Conservation (phyloP, 64 coral and sea anemone species). For the Dendronephthya gigantea region DNA sequence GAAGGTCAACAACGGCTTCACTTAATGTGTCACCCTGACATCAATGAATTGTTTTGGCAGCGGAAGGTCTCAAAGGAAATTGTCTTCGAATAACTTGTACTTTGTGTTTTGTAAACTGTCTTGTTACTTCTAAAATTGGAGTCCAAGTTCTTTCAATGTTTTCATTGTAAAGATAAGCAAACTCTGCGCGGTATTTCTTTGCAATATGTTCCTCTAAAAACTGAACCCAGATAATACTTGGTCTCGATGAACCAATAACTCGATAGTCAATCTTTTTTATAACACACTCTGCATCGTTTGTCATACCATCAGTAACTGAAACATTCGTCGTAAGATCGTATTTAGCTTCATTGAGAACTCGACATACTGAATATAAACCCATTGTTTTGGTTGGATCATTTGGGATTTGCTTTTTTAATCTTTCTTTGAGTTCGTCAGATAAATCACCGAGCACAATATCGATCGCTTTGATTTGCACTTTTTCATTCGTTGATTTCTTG, state of each 20-base stretch:
- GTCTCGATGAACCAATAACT: neutral
- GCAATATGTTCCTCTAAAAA: neutral
- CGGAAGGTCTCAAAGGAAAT: neutral
- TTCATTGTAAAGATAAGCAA: slow-evolving; percentile 24
- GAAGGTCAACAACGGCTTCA: slow-evolving; percentile 46
- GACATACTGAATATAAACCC: slow-evolving; percentile 1
- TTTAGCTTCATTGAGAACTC: neutral
- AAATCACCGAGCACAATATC: neutral
- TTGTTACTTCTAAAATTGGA: slow-evolving; percentile 40
- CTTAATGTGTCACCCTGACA: neutral
- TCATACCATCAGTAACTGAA: neutral
- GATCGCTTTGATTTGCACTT: neutral
- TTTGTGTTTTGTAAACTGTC: slow-evolving; percentile 33
- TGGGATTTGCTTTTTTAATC: neutral
- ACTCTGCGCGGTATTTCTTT: slow-evolving; percentile 19
- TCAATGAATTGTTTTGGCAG: neutral
- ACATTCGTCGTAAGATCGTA: neutral
- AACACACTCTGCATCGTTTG: neutral
- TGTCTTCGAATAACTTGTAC: slow-evolving; percentile 21
- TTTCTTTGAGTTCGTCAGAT: neutral
- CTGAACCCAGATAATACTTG: slow-evolving; percentile 1
- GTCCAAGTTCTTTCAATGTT: slow-evolving; percentile 32
- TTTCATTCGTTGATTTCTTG: neutral
- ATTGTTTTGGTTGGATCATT: slow-evolving; percentile 1
- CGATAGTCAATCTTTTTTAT: neutral